A percentile compares a stretch with the other conserved stretches of the same genome.
Evolutionary conservation across 2,113 vertebrate genomes (phyloP).

Genomic region (Thalassoma bifasciatum): DNA sequence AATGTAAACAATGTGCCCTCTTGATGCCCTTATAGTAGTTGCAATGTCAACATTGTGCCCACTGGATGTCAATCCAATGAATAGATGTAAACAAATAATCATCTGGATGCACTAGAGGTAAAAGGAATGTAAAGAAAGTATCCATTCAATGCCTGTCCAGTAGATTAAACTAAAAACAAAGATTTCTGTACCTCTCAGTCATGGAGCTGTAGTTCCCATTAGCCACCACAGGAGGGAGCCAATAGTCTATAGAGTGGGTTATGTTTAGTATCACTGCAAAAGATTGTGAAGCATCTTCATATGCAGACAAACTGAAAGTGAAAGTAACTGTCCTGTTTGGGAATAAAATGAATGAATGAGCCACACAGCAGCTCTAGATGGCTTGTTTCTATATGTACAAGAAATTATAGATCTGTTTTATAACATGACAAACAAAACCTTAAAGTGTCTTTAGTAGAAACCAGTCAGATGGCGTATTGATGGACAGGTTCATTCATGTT

Average conservation of each 20-base stretch:
- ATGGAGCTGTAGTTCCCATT: neutral
- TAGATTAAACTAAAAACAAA: too few relatives aligned
- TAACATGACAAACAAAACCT: neutral
- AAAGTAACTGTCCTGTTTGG: neutral
- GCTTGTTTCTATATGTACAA: neutral
- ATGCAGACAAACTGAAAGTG: neutral
- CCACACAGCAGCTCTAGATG: neutral
- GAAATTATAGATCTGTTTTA: too few relatives aligned
- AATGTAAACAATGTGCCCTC: too few relatives aligned
- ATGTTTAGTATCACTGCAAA: neutral
- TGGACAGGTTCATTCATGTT: too few relatives aligned
- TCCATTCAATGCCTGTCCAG: too few relatives aligned
- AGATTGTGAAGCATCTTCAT: neutral
- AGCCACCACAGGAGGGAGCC: conserved; percentile 18
- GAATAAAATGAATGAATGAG: neutral
- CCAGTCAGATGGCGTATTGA: neutral
- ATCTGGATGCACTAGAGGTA: too few relatives aligned
- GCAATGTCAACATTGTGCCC: too few relatives aligned
- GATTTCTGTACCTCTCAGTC: neutral
- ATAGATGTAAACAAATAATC: too few relatives aligned
- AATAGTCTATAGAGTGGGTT: neutral
- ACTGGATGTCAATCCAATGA: too few relatives aligned
- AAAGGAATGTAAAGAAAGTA: too few relatives aligned
- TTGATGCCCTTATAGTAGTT: too few relatives aligned
- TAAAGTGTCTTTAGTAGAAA: neutral